These are phyloP conservation scores for Zaprionus tsacasi DNA, from an alignment of 1,140 invertebrate species.

Conservation along the genomic window DNA sequence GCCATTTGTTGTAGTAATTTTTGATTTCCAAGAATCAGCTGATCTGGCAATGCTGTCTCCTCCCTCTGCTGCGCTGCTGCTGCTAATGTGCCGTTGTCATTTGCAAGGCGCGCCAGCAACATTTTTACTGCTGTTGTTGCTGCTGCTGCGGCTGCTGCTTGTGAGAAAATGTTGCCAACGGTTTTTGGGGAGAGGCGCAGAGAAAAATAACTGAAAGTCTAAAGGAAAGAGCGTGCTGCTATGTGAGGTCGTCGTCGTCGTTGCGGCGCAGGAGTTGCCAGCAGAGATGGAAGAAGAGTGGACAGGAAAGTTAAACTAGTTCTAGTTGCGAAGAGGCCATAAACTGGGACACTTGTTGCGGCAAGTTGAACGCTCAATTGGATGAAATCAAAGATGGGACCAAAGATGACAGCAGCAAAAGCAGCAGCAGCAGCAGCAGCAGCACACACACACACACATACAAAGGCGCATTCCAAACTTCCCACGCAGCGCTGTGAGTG, in stretches of 20 bases:
- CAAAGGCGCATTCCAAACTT: constrained; percentile 48
- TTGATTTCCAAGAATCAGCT: constrained; percentile 16
- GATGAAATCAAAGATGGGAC: constrained; percentile 57
- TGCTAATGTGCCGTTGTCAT: constrained; percentile 66
- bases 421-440: constrained; percentile 14
- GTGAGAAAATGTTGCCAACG: constrained; percentile 80
- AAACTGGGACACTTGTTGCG: constrained; percentile 80
- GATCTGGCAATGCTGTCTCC: constrained; percentile 6
- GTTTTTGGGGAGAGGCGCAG: constrained; percentile 59
- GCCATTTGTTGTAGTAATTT: neutral
- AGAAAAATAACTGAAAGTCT: constrained; percentile 54
- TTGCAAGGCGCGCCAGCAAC: constrained; percentile 71
- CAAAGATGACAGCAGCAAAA: constrained; percentile 43
- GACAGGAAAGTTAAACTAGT: constrained; percentile 80
- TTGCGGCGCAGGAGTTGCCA: neutral
- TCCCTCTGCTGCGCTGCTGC: constrained; percentile 3
- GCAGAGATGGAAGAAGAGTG: constrained; percentile 7
- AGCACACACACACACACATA: constrained; percentile 3
- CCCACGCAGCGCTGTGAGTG: constrained; percentile 60
- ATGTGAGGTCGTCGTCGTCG: constrained; percentile 18
- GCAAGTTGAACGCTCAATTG: constrained; percentile 59
- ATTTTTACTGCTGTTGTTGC: constrained; percentile 57
- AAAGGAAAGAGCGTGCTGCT: constrained; percentile 56
- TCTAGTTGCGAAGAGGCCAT: constrained; percentile 60
- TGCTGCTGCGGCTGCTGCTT: constrained; percentile 43